Conservation (phyloP, 2,113 vertebrate species). For the Podarcis cretensis region DNA sequence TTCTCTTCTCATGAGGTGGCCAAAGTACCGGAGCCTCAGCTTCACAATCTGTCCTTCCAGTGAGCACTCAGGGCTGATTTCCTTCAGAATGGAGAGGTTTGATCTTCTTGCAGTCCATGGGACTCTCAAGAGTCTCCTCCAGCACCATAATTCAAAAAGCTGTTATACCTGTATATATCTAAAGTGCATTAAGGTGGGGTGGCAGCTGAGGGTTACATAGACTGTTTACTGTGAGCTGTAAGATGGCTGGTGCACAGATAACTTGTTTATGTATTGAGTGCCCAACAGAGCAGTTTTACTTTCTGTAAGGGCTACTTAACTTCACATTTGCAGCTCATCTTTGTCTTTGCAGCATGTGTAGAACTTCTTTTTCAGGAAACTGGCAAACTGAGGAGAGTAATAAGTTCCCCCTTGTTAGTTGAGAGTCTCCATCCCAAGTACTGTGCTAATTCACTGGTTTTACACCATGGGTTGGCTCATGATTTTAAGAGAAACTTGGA, state of each 20-base stretch:
- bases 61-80: no score
- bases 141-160: no score
- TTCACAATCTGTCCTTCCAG: no score
- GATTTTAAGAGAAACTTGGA: not conserved
- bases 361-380: not conserved
- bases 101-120: no score
- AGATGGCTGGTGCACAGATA: not conserved
- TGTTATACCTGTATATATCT: not conserved
- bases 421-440: no score
- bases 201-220: not conserved
- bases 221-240: not conserved
- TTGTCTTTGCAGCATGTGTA: not conserved
- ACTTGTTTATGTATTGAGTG: not conserved
- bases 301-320: not conserved
- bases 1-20: no score
- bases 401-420: not conserved
- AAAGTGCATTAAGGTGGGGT: not conserved
- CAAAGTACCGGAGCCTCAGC: no score
- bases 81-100: no score
- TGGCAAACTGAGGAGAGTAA: not conserved
- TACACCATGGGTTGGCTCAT: not conserved
- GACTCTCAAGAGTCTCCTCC: no score
- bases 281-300: not conserved
- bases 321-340: not conserved
- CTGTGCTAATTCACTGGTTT: not conserved